phyloP scores from a whole-genome alignment of 2,113 vertebrate species.

The Ancistrus triradiatus region DNA sequence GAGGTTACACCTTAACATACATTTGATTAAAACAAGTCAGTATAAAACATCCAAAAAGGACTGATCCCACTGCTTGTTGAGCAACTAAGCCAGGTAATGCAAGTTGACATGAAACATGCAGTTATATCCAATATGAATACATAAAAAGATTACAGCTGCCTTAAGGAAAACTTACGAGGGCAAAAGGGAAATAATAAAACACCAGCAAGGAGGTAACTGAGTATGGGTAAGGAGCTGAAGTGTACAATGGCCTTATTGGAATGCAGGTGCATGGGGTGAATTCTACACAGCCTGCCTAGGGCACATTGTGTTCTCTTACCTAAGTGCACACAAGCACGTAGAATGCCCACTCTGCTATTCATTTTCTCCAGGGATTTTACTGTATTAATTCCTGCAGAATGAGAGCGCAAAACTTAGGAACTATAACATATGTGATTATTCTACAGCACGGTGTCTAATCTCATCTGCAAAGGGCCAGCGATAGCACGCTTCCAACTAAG shows the following conservation, averaged over 20 bases:
- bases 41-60: conserved; percentile 18
- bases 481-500: too few species aligned
- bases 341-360: background rate
- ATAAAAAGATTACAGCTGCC: background rate
- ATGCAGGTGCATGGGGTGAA: conserved; percentile 59
- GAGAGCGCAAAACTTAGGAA: background rate
- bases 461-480: too few species aligned
- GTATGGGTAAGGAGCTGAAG: conserved; percentile 15
- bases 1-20: conserved; percentile 43
- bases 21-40: conserved; percentile 40
- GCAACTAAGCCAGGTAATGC: background rate
- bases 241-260: conserved; percentile 27
- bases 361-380: background rate
- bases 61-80: background rate
- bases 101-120: background rate
- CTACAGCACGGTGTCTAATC: background rate
- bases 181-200: too few species aligned
- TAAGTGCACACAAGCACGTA: conserved; percentile 16
- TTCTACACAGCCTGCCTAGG: conserved; percentile 45
- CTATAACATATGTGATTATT: background rate
- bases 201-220: too few species aligned
- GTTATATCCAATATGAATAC: conserved; percentile 6
- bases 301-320: conserved; percentile 53
- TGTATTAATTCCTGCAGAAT: too few species aligned
- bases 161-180: background rate